Base-by-base conservation (phyloP, 2,888 invertebrate genomes). In the Heliconius ismenius region DNA sequence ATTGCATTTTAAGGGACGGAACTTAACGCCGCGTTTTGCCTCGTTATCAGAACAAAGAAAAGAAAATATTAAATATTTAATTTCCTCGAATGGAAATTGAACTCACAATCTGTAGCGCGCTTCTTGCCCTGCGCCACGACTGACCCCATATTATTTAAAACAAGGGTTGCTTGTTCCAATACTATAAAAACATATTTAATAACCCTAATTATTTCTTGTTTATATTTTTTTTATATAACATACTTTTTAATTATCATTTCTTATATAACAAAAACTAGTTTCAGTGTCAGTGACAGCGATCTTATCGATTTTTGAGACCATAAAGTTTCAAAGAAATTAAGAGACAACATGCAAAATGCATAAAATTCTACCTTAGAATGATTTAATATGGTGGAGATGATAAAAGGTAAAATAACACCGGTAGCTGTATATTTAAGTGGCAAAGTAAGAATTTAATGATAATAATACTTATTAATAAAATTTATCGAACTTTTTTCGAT, bases 361-460 rank as follows among this genome's bases (percentile, higher is more conserved):
- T 76, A 73, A 73, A 76, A 73, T 43, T 36, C 54, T 58, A 28
- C 28, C 39, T 39, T 21, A 26, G 68, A 73, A 73, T 67, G 72
- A 64, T 62, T 72, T 75, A 76, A 73, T 69, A 76, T 76, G 76
- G 70, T 73, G 65, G 64, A 63, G 64, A 32, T 49, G 69, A 75
- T 73, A 77, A 75, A 75, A 73, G 67, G 63, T 58, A 58, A 58
- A 58, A 58, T 65, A 80, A 80, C 74, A 80, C 80, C 80, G 76
- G 80, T 78, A 80, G 80, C 79, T 21, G 62, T 73, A 73, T 69
- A 69, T 63, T 68, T 74, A 78, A 76, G 69, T 73, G 76, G 73
- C 64, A 70, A 73, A 73, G 32, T 73, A 78, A 72, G 63, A 62
- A 78, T 78, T 75, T 70, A 32, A 69, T 32, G 26, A 73, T 75